Base-by-base conservation (phyloP, 2,888 invertebrate species). In the Hetaerina titia region DNA sequence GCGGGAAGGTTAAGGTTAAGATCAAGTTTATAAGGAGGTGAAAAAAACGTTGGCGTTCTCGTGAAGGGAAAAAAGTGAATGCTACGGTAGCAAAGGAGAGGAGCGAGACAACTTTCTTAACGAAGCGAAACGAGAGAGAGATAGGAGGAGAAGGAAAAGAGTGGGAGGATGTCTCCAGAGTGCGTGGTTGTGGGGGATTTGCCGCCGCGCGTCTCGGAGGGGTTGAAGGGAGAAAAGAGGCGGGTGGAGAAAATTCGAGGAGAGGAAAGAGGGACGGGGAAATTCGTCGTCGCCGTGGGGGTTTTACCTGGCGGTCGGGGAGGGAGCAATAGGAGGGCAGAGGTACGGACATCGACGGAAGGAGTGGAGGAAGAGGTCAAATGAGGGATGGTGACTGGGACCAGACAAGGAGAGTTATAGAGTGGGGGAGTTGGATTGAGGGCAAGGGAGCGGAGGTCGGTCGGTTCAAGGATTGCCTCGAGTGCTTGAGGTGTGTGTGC, bases 1-100 rank as follows among this genome's bases (percentile, higher is more conserved):
- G 31, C 31, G 25, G 81, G 31, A 81, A 81, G 81, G 81, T 81
- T 81, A 81, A 81, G 81, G 81, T 81, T 81, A 81, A 81, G 31
- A 81, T 81, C 11, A 31, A 81, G 81, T 81, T 81, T 81, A 81
- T 81, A 81, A 81, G 81, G 81, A 31, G 81, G 31, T 11, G 81
- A 81, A 13, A 81, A 81, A 81, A 81, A 81, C 81, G 81, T 81
- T 81, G 31, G 25, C 81, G 4, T 81, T 31, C 81, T 31, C 25
- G 2, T 15, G 25, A 81, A 81, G 25, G 31, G 15, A 89, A 56
- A 69, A 57, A 22, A 57, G 57, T 22, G 19, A n/a, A 57, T 58
- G 58, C 22, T 57, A 57, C 9, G 2, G 56, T 45, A 8, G 58
- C 19, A 89, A 17, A 31, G 22, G 7, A 2, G n/a, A 89, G n/a